phyloP scores from a whole-genome alignment of 2,113 vertebrate species.

The Rattus norvegicus region GRCr8 NC_086039.1:101095001-101095500 shows the following conservation, averaged over 20 bases:
- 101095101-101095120: background rate
- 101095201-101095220: constrained; percentile 26
- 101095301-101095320: constrained; percentile 23
- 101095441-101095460: background rate
- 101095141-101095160: constrained; percentile 1
- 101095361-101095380: background rate
- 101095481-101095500: constrained; percentile 16
- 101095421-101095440: constrained; percentile 53
- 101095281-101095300: background rate
- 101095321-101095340: constrained; percentile 41
- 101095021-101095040: background rate
- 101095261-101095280: constrained; percentile 34
- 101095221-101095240: constrained; percentile 4
- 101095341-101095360: background rate
- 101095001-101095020: background rate
- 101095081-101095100: background rate
- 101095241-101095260: constrained; percentile 32
- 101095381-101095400: constrained; percentile 55
- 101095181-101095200: background rate
- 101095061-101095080: background rate
- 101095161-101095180: constrained; percentile 45
- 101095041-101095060: background rate
- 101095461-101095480: constrained; percentile 47
- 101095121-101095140: constrained; percentile 7
- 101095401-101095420: constrained; percentile 24